Conservation (phyloP, 2,113 vertebrate genomes). For the Callorhinus ursinus region DNA sequence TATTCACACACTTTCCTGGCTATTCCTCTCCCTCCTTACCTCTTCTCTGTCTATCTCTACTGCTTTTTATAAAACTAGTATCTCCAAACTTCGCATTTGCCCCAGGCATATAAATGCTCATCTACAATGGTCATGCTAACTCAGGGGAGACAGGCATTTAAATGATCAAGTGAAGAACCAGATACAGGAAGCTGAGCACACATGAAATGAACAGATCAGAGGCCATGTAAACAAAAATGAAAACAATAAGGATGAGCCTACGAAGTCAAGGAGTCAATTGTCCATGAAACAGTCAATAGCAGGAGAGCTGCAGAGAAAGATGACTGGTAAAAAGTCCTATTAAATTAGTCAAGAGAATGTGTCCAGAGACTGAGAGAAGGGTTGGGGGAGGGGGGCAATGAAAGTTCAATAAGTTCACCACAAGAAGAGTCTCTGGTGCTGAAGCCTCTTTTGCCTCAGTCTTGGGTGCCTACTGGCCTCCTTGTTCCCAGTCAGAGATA, state of each 20-base stretch:
- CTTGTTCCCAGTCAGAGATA: neutral
- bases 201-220: neutral
- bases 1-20: neutral
- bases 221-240: neutral
- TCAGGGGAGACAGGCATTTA: neutral
- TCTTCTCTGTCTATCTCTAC: neutral
- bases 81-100: neutral
- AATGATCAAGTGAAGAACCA: neutral
- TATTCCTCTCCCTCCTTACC: neutral
- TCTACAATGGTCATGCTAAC: neutral
- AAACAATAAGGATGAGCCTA: neutral
- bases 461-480: neutral
- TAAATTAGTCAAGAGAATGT: neutral
- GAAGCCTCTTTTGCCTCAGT: neutral
- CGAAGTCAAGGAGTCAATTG: neutral
- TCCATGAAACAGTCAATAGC: neutral
- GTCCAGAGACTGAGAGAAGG: neutral
- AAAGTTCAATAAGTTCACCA: neutral
- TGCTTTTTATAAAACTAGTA: constrained; percentile 11
- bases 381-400: neutral
- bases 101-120: neutral
- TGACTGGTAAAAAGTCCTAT: neutral
- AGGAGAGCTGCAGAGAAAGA: neutral
- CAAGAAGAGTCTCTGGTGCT: neutral
- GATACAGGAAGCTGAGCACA: neutral